These are phyloP conservation scores for Pseudochirops corinnae DNA, from an alignment of 2,797 vertebrate species.

Conservation along the genomic window DNA sequence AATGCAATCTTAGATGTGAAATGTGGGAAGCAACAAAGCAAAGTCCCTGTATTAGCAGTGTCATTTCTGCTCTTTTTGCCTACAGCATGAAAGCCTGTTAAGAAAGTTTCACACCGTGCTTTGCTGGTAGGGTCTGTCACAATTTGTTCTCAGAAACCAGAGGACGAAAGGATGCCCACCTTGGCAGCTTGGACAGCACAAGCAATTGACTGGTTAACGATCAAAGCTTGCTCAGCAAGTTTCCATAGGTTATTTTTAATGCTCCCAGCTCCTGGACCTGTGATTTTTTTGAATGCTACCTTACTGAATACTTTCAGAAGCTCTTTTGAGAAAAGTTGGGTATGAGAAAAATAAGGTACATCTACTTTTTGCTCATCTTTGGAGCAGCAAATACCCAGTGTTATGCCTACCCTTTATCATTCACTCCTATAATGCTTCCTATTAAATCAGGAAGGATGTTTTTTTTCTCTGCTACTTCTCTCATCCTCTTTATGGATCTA, in stretches of 20 bases:
- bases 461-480: not conserved
- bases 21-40: constrained; percentile 12
- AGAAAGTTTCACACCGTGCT: not conserved
- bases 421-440: not conserved
- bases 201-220: constrained; percentile 46
- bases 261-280: not conserved
- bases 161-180: constrained; percentile 45
- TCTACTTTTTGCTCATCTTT: constrained; percentile 57
- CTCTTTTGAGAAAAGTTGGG: constrained; percentile 31
- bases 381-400: not conserved
- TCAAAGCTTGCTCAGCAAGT: constrained; percentile 32
- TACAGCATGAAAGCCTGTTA: constrained; percentile 51
- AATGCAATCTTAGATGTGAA: not conserved
- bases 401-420: not conserved
- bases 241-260: constrained; percentile 67
- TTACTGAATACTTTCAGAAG: constrained; percentile 53
- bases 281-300: constrained; percentile 54
- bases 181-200: constrained; percentile 1
- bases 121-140: constrained; percentile 23
- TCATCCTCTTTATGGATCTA: not conserved
- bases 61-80: not conserved
- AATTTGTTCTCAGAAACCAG: constrained; percentile 63
- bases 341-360: constrained; percentile 58
- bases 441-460: not conserved
- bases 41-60: not conserved